Evolutionary conservation across 1,140 invertebrate genomes (phyloP).

Genomic region (Helicoverpa armigera): DNA sequence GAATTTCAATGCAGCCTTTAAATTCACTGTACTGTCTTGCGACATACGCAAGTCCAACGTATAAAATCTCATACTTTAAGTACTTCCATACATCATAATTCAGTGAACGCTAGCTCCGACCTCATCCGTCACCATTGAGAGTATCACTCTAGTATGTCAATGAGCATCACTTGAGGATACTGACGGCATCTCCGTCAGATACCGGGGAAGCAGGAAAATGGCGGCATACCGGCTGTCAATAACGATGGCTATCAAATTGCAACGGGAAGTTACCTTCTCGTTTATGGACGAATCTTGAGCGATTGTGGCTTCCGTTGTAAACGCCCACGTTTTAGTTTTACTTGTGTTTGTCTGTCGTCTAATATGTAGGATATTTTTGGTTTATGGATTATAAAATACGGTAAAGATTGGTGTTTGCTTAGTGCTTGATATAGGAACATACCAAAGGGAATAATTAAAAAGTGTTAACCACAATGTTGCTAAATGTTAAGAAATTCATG

Average conservation of each 20-base stretch:
- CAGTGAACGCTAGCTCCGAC: constrained; percentile 35
- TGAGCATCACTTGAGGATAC: constrained; percentile 50
- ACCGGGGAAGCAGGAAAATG: constrained; percentile 36
- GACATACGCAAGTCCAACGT: too few species aligned
- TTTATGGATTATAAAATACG: neutral
- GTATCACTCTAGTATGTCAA: constrained; percentile 41
- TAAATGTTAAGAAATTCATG: too few species aligned
- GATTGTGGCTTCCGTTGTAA: neutral
- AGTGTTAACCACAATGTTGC: too few species aligned
- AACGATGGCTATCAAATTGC: constrained; percentile 40
- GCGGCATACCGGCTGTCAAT: constrained; percentile 4
- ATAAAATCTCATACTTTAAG: neutral
- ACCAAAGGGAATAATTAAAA: too few species aligned
- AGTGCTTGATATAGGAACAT: too few species aligned
- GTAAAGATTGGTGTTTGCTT: neutral
- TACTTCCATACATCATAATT: constrained; percentile 22
- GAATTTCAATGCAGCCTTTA: neutral
- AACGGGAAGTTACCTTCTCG: constrained; percentile 23
- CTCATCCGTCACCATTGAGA: constrained; percentile 48
- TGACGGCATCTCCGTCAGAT: constrained; percentile 32
- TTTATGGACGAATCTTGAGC: constrained; percentile 25
- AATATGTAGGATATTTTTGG: neutral
- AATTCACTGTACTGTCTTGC: too few species aligned
- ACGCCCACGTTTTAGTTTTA: neutral
- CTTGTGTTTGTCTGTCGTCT: neutral